Conservation (phyloP, 2,888 invertebrate genomes). For the Empis stercorea region DNA sequence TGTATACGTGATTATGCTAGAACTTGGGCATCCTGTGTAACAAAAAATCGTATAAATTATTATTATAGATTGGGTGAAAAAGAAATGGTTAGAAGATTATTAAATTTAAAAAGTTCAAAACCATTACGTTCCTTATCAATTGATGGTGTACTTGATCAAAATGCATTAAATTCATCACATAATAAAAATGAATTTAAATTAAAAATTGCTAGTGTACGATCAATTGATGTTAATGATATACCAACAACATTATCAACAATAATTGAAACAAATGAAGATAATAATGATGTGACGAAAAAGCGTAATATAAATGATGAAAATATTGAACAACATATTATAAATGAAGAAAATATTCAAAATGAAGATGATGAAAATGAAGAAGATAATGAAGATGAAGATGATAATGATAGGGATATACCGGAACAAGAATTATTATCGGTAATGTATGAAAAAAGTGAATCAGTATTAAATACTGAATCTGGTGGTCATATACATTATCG, state of each 20-base stretch:
- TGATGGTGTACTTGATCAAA: too few relatives aligned
- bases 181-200: background rate
- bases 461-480: constrained; percentile 14
- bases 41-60: constrained; percentile 10
- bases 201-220: constrained; percentile 2
- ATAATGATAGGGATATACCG: background rate
- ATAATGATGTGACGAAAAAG: background rate
- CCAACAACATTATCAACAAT: constrained; percentile 5
- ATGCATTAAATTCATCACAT: background rate
- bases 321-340: background rate
- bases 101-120: background rate
- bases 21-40: constrained; percentile 6
- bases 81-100: constrained; percentile 2
- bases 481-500: constrained; percentile 8
- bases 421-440: constrained; percentile 5
- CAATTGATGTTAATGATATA: background rate
- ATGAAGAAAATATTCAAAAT: background rate
- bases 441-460: constrained; percentile 13
- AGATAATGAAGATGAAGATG: background rate
- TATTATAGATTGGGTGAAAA: constrained; percentile 9
- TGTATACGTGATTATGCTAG: constrained; percentile 8
- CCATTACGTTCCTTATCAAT: too few relatives aligned
- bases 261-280: constrained; percentile 9
- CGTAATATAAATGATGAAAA: too few relatives aligned
- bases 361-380: background rate